Percentiles rank a stretch among this genome's conserved stretches.
phyloP scores from a whole-genome alignment of 2,888 invertebrate species.

The Halocaridina rubra region DNA sequence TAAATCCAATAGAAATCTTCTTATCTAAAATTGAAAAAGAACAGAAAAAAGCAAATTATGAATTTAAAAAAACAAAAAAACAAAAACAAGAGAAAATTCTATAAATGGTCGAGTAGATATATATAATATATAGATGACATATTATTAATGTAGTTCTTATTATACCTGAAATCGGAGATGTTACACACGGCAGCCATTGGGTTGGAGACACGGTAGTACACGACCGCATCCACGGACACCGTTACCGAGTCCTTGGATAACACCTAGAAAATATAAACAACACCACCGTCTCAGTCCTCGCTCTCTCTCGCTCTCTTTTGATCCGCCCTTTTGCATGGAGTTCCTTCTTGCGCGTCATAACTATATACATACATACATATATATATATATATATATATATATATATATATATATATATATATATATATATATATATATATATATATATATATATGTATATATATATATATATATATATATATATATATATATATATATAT shows the following conservation, averaged over 20 bases:
- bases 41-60: background rate
- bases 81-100: background rate
- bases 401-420: background rate
- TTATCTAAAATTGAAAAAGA: too few relatives aligned
- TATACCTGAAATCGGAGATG: slow-evolving; percentile 71
- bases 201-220: slow-evolving; percentile 69
- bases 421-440: background rate
- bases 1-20: too few relatives aligned
- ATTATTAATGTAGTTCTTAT: background rate
- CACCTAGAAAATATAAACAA: slow-evolving; percentile 62
- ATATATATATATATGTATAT: background rate
- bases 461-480: background rate
- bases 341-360: too few relatives aligned
- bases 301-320: too few relatives aligned
- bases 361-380: background rate
- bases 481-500: background rate
- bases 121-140: background rate
- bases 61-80: background rate
- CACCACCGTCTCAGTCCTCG: slow-evolving; percentile 58
- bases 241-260: slow-evolving; percentile 66
- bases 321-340: too few relatives aligned
- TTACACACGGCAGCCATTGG: slow-evolving; percentile 73
- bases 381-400: background rate
- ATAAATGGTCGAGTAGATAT: background rate
- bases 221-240: slow-evolving; percentile 67